These are phyloP conservation scores for Troilus luridus DNA, from an alignment of 2,888 invertebrate genomes.

Conservation along the genomic window DNA sequence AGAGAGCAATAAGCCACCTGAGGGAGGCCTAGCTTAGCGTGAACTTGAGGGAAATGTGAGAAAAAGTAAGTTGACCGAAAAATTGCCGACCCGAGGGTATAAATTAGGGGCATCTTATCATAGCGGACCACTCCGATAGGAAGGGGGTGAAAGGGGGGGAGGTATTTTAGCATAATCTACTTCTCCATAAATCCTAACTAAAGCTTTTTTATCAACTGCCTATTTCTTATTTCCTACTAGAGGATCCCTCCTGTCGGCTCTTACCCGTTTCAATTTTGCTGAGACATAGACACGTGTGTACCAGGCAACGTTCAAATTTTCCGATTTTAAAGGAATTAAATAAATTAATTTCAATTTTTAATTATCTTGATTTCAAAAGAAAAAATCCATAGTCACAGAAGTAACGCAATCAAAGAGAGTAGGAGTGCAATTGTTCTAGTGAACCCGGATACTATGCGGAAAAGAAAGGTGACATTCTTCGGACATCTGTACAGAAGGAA, in stretches of 20 bases:
- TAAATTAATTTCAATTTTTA: neutral
- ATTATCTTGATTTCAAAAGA: too few species aligned
- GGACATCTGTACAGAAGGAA: too few species aligned
- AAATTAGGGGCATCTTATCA: conserved; percentile 56
- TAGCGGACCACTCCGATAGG: conserved; percentile 49
- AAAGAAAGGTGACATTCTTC: too few species aligned
- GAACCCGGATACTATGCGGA: too few species aligned
- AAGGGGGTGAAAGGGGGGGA: neutral
- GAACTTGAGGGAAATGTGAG: conserved; percentile 61
- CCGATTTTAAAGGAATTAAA: neutral
- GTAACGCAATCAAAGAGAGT: too few species aligned
- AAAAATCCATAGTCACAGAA: too few species aligned
- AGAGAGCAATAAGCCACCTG: conserved; percentile 42
- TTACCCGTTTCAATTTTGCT: conserved; percentile 13
- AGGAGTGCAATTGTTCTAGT: too few species aligned
- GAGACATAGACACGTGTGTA: neutral
- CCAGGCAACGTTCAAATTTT: neutral
- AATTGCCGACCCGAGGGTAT: conserved; percentile 62
- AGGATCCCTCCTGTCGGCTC: neutral
- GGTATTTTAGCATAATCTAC: conserved; percentile 57
- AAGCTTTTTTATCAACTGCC: conserved; percentile 53
- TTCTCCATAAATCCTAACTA: conserved; percentile 36
- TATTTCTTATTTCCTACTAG: conserved; percentile 22
- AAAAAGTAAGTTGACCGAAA: conserved; percentile 66
- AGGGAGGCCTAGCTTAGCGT: conserved; percentile 19